Conservation (phyloP, 2,797 vertebrate genomes). For the Phoxinus dragarum region DNA sequence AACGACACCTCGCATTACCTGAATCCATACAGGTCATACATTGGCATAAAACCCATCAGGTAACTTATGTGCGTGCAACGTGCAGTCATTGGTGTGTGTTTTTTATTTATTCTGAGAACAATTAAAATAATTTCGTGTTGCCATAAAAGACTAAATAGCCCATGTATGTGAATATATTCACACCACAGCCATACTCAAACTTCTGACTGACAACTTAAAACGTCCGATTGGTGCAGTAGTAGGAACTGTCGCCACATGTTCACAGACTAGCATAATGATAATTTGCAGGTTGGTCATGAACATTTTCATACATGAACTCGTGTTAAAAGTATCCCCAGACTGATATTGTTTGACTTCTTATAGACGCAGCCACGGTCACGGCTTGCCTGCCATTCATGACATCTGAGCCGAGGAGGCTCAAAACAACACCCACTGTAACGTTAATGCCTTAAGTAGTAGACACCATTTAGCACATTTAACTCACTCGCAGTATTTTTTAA, state of each 20-base stretch:
- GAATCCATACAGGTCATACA: background rate
- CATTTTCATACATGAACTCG: background rate
- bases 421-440: constrained; percentile 47
- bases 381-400: constrained; percentile 37
- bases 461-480: constrained; percentile 19
- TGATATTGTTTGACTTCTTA: constrained; percentile 18
- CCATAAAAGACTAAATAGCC: background rate
- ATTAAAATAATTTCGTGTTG: background rate
- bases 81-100: background rate
- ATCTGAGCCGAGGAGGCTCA: constrained; percentile 34
- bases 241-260: constrained; percentile 7
- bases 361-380: constrained; percentile 1
- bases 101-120: background rate
- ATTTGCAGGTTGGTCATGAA: background rate
- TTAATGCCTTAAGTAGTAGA: background rate
- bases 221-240: background rate
- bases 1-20: background rate
- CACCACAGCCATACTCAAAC: background rate
- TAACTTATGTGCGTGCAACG: background rate
- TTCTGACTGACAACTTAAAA: constrained; percentile 21
- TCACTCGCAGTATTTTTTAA: background rate
- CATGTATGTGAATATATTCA: background rate
- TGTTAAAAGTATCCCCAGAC: constrained; percentile 1
- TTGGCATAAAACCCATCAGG: background rate
- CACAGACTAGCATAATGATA: background rate